Evolutionary conservation across 2,113 vertebrate genomes (phyloP).

Genomic region (Cheilinus undulatus): DNA sequence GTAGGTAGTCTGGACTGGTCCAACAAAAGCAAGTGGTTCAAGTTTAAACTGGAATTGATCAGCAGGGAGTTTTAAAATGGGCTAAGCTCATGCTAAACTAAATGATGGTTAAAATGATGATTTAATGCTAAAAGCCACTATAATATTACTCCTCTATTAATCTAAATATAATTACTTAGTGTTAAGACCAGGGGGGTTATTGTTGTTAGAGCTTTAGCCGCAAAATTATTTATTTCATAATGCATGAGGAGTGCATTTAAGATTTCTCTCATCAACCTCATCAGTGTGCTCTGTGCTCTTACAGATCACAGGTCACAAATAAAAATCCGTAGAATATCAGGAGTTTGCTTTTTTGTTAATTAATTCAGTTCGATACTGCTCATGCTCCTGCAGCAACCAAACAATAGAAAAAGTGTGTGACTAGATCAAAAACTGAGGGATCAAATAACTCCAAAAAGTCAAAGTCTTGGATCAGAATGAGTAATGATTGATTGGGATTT

Average conservation of each 20-base stretch:
- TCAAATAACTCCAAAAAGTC: not conserved
- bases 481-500: conserved; percentile 13
- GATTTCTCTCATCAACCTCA: not conserved
- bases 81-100: not conserved
- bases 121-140: not conserved
- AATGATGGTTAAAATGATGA: not conserved
- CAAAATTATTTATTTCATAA: not conserved
- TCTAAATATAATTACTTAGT: not conserved
- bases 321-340: not conserved
- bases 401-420: not conserved
- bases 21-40: not conserved
- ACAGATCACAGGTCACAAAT: not conserved
- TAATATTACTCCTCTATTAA: not conserved
- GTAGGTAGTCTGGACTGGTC: conserved; percentile 14
- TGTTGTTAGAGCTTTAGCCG: not conserved
- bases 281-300: not conserved
- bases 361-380: not conserved
- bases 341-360: not conserved
- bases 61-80: not conserved
- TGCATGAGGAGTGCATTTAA: not conserved
- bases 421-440: not conserved
- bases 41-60: conserved; percentile 7
- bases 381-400: not conserved
- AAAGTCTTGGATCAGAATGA: conserved; percentile 1
- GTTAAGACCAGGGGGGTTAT: not conserved